Base-by-base conservation (phyloP, 2,888 invertebrate genomes). In the Noctua comes region DNA sequence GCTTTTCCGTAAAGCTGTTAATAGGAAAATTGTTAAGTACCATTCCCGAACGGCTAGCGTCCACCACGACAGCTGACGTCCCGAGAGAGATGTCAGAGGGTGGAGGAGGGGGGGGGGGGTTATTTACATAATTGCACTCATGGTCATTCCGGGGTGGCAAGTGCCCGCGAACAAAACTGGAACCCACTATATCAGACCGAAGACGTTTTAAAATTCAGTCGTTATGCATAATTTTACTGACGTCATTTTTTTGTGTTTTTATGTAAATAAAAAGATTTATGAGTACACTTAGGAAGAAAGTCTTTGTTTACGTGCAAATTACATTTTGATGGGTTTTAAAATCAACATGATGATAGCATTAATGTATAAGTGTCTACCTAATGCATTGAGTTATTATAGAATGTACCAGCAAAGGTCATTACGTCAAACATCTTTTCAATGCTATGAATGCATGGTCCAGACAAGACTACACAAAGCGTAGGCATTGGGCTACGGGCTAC, bases 91-190 rank as follows among this genome's bases (percentile, higher is more conserved):
- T 64, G 73, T 48, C 78, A 27, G 81, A 6, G 51, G 46, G 65
- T 8, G 1, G 4, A 51, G 31, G 57, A 16, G 27, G 40, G 8
- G 1, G 46, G 21, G 16, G 43, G 27, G 71, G 62, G 57, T 68
- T 79, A 84, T 88, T 88, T 84, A 73, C 84, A 88, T 88, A 88
- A 86, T 82, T 83, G 77, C 83, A 83, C 83, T 79, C 82, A 85
- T 86, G 79, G 80, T 74, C 57, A 76, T 86, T 77, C 68, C 65
- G 36, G 72, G 21, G 76, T 71, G 77, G 72, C 65, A 77, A 83
- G 69, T 77, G 18, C 18, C 66, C n/a, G 48, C n/a, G 43, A 75
- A 73, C 65, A 70, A 66, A 46, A 74, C 46, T 57, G n/a, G 10
- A n/a, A 57, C n/a, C 62, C 68, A 65, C 59, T 69, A 48, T 59